These are phyloP conservation scores for Drosophila planitibia DNA, from an alignment of 2,888 invertebrate genomes.

Conservation along the genomic window DNA sequence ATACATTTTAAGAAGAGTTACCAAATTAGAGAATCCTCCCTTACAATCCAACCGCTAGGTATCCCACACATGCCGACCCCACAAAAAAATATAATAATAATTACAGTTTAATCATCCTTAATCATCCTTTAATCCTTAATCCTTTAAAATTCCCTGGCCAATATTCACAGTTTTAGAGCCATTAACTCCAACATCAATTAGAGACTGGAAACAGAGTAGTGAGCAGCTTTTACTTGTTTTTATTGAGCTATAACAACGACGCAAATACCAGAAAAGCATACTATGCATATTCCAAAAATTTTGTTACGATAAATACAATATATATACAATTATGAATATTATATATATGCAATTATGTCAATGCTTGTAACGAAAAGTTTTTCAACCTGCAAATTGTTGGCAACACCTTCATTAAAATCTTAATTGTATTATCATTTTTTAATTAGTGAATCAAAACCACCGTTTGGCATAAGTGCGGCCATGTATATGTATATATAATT, in stretches of 20 bases:
- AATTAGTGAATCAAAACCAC: not conserved
- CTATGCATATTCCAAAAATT: conserved; percentile 20
- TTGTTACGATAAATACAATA: not conserved
- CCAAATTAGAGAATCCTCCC: not conserved
- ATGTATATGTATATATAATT: not conserved
- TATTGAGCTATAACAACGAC: conserved; percentile 8
- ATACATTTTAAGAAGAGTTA: not conserved
- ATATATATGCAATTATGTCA: not conserved
- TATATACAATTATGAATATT: not conserved
- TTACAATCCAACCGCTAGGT: not conserved
- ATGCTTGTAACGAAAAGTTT: not conserved
- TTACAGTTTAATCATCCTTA: not conserved
- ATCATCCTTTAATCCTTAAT: not conserved
- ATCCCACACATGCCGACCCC: not conserved
- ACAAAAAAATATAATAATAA: not conserved
- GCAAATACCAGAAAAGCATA: conserved; percentile 8
- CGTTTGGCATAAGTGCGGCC: not conserved
- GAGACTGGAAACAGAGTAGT: not conserved
- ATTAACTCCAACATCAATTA: not conserved
- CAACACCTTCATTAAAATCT: not conserved
- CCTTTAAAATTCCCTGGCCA: not conserved
- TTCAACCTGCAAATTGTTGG: not conserved
- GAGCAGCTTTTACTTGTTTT: no score
- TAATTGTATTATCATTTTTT: not conserved
- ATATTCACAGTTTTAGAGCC: not conserved